Conservation (phyloP, 2,797 vertebrate species). For the Lepus townsendii region DNA sequence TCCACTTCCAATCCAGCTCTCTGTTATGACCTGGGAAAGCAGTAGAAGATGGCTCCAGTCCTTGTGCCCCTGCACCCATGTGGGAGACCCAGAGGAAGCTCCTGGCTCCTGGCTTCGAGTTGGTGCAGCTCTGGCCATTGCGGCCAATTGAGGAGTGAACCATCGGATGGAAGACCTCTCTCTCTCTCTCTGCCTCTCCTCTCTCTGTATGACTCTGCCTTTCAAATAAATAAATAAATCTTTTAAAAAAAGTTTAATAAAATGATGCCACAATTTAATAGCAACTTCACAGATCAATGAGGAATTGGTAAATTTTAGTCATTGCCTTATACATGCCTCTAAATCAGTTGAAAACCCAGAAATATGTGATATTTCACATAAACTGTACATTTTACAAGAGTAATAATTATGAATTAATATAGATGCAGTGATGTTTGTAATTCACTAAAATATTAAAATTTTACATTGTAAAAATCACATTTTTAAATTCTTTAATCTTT, state of each 20-base stretch:
- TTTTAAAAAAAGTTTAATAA: neutral
- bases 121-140: no score
- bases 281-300: neutral
- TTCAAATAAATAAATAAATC: no score
- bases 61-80: no score
- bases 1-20: no score
- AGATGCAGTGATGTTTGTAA: neutral
- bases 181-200: no score
- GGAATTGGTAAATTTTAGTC: neutral
- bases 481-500: neutral
- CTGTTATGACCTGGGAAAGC: no score
- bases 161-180: no score
- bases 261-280: neutral
- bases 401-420: neutral
- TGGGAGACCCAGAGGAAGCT: no score
- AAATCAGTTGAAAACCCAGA: conserved; percentile 7
- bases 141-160: no score
- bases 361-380: neutral
- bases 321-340: neutral
- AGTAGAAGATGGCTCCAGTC: no score
- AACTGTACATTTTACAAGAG: neutral
- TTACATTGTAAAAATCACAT: neutral
- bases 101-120: no score
- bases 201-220: no score
- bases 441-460: neutral